Evolutionary conservation across 2,113 vertebrate genomes (phyloP).

Genomic region (Tenebrosternarchus preto): DNA sequence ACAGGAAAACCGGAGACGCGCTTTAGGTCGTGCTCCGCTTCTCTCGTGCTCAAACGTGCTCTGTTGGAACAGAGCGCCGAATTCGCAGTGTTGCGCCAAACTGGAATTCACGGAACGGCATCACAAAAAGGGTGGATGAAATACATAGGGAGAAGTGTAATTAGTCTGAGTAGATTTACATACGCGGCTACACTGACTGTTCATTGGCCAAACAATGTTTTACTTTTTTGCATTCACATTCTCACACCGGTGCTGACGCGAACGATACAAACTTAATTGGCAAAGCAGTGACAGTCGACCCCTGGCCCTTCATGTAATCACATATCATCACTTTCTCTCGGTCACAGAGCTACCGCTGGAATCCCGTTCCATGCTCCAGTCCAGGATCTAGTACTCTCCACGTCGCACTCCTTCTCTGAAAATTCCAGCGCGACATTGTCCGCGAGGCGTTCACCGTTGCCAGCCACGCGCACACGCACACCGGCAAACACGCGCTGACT

Average conservation of each 20-base stretch:
- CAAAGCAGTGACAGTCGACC: too few species aligned
- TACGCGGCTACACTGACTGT: too few species aligned
- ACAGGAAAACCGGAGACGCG: neutral
- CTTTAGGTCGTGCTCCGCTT: constrained; percentile 17
- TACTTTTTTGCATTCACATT: too few species aligned
- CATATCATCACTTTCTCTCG: neutral
- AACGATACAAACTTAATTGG: too few species aligned
- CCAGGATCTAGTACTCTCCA: neutral
- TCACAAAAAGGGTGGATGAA: neutral
- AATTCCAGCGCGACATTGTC: neutral
- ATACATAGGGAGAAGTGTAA: too few species aligned
- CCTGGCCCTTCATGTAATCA: too few species aligned
- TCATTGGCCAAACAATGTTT: too few species aligned
- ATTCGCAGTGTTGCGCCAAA: neutral
- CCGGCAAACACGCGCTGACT: constrained; percentile 6
- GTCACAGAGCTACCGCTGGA: neutral
- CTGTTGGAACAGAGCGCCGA: neutral
- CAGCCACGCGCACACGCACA: too few species aligned
- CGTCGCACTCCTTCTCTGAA: neutral
- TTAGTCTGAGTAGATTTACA: too few species aligned
- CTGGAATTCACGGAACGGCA: constrained; percentile 33
- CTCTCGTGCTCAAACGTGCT: constrained; percentile 19
- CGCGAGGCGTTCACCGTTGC: neutral
- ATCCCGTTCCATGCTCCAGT: neutral
- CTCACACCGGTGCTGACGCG: too few species aligned